Percentiles rank a stretch among this genome's conserved stretches.
Conservation (phyloP, 1,140 invertebrate species). For the Euwallacea fornicatus region DNA sequence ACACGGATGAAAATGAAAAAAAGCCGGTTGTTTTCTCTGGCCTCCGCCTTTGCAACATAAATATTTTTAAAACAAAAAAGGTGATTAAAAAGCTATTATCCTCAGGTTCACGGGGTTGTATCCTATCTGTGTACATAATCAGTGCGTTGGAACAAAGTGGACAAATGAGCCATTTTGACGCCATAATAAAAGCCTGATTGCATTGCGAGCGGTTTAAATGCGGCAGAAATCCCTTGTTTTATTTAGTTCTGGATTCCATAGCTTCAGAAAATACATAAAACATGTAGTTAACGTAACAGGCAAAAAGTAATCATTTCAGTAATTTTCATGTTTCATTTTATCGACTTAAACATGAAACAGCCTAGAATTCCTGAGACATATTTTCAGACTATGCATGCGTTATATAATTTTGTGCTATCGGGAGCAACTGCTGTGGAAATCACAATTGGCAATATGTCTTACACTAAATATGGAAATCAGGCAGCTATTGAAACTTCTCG, state of each 20-base stretch:
- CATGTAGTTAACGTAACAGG: conserved; percentile 29
- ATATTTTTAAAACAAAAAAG: not conserved
- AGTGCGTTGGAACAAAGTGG: conserved; percentile 12
- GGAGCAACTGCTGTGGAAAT: conserved; percentile 16
- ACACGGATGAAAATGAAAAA: no score
- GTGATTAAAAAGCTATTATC: not conserved
- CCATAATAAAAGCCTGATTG: conserved; percentile 23
- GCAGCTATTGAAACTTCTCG: conserved; percentile 11
- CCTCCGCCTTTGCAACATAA: no score
- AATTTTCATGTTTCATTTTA: conserved; percentile 32
- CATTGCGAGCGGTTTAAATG: conserved; percentile 26
- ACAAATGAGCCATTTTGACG: conserved; percentile 24
- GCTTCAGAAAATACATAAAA: conserved; percentile 20
- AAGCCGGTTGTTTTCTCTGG: no score
- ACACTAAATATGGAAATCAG: conserved; percentile 26
- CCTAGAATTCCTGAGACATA: conserved; percentile 22
- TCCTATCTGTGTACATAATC: conserved; percentile 13
- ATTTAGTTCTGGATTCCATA: conserved; percentile 12
- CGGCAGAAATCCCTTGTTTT: conserved; percentile 18
- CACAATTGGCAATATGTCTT: conserved; percentile 23
- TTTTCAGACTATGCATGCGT: conserved; percentile 21
- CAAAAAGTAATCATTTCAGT: conserved; percentile 33
- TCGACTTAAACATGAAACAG: conserved; percentile 28
- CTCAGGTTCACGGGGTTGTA: not conserved
- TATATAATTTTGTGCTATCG: conserved; percentile 26